These are phyloP conservation scores for Shinisaurus crocodilurus DNA, from an alignment of 2,113 vertebrate species.

Conservation along the genomic window DNA sequence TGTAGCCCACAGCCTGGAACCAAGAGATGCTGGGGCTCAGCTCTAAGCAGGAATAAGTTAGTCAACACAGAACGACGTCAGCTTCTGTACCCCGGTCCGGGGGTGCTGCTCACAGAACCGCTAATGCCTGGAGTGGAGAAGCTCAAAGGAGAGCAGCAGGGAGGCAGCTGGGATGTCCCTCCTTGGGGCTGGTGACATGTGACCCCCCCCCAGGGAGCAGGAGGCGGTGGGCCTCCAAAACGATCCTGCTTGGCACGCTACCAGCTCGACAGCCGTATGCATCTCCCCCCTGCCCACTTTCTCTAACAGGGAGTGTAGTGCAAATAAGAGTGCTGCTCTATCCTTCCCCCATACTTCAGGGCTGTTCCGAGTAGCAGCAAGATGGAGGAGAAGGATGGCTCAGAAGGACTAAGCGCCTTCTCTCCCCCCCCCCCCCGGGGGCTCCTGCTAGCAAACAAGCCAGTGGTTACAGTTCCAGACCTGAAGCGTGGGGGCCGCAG, in stretches of 20 bases:
- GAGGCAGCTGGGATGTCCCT: neutral
- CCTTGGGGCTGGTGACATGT: no score
- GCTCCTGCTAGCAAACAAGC: neutral
- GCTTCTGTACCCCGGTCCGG: neutral
- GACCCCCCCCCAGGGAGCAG: neutral
- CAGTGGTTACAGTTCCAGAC: neutral
- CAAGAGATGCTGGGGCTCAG: neutral
- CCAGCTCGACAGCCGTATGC: neutral
- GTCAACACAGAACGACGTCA: neutral
- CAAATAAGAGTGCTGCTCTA: neutral
- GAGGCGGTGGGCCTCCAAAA: no score
- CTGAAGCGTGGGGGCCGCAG: neutral
- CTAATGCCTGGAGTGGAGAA: neutral
- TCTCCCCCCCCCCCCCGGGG: no score
- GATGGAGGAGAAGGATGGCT: neutral
- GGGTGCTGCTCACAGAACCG: neutral
- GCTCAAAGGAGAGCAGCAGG: neutral
- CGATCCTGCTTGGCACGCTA: neutral
- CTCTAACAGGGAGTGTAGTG: neutral
- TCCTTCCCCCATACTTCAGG: no score
- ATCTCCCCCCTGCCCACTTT: neutral
- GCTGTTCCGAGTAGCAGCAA: neutral
- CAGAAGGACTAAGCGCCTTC: neutral
- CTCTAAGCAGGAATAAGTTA: conserved; percentile 22
- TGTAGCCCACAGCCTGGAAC: neutral